Conservation (phyloP, 37 sponge, comb jelly and placozoan genomes). For the Mnemiopsis leidyi region DNA sequence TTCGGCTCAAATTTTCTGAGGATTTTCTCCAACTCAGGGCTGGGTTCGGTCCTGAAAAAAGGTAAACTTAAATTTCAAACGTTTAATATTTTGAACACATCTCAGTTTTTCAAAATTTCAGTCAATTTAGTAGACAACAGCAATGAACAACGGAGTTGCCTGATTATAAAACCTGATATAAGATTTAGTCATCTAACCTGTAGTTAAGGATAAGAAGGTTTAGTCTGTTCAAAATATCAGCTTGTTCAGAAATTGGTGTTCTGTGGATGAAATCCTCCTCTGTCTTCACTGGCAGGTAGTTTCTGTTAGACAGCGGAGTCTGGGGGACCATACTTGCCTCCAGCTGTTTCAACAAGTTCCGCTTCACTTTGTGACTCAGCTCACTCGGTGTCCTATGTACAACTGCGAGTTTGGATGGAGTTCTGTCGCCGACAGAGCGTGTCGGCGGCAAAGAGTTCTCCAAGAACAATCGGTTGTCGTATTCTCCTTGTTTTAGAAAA, state of each 20-base stretch:
- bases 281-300: conserved; percentile 37
- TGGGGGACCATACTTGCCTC: not conserved
- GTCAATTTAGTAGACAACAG: too few relatives aligned
- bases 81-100: too few relatives aligned
- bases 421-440: conserved; percentile 30
- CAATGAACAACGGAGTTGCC: too few relatives aligned
- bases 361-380: conserved; percentile 43
- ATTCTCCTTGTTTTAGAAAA: conserved; percentile 53
- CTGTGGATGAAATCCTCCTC: conserved; percentile 40
- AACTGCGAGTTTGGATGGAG: not conserved
- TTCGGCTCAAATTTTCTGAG: not conserved
- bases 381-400: conserved; percentile 38
- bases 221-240: conserved; percentile 55
- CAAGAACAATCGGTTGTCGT: conserved; percentile 61
- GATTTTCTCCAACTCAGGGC: conserved; percentile 3
- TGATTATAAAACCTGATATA: too few relatives aligned
- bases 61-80: too few relatives aligned
- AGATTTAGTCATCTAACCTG: conserved; percentile 13
- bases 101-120: too few relatives aligned
- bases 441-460: not conserved
- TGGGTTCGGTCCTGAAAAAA: not conserved
- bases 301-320: conserved; percentile 37
- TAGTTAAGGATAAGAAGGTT: conserved; percentile 38
- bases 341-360: conserved; percentile 39
- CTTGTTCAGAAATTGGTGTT: conserved; percentile 54